Evolutionary conservation across 2,888 invertebrate species (phyloP).

Genomic region (Pseudococcus longispinus): DNA sequence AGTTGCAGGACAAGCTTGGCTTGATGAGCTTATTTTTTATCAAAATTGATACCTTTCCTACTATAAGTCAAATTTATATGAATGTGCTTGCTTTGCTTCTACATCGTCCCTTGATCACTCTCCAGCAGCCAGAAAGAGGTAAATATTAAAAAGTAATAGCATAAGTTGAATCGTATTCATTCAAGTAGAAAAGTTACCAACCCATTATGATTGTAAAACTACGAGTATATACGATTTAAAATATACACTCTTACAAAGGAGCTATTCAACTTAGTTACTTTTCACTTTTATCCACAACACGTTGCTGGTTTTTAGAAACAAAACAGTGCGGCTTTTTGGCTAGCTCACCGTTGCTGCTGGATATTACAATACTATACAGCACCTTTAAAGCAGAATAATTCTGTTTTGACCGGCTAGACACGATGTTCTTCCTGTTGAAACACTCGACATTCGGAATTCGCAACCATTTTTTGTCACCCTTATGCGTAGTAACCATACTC

Average conservation of each 20-base stretch:
- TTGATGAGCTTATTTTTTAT: no score
- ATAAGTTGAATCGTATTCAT: background rate
- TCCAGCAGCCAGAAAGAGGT: no score
- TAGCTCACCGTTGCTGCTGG: background rate
- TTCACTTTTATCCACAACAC: background rate
- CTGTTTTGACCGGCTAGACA: conserved; percentile 5
- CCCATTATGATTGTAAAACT: background rate
- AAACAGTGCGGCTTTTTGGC: background rate
- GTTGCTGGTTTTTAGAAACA: background rate
- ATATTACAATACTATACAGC: no score
- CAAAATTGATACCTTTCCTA: no score
- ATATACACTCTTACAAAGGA: background rate
- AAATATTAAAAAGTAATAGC: no score
- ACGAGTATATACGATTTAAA: background rate
- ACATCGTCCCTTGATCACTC: no score
- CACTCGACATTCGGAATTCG: background rate
- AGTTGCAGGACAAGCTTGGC: no score
- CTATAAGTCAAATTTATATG: no score
- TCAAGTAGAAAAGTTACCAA: background rate
- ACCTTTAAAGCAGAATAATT: background rate
- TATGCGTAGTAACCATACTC: background rate
- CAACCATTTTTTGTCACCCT: background rate
- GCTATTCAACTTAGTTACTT: background rate
- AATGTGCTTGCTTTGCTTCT: no score
- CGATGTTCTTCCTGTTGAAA: background rate